These are phyloP conservation scores for western clawed frog (Xenopus tropicalis) DNA, from an alignment of 2,113 vertebrate species.

Conservation along the genomic window DNA sequence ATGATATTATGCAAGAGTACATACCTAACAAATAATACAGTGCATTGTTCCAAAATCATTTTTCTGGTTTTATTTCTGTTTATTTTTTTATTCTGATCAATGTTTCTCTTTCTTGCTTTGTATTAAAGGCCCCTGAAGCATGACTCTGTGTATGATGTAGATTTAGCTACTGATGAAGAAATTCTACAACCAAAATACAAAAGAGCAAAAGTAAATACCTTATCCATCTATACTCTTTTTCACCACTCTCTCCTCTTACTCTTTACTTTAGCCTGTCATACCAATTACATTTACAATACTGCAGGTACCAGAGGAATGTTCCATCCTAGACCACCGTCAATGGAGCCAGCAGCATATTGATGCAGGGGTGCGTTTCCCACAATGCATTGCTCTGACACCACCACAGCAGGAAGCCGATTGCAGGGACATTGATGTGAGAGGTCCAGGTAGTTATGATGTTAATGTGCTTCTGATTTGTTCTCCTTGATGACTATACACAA, in stretches of 20 bases:
- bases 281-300: background rate
- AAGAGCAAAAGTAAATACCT: constrained; percentile 47
- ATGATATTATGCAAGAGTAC: no score
- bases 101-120: no score
- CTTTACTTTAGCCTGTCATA: no score
- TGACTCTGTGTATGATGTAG: constrained; percentile 69
- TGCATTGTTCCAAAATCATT: no score
- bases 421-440: constrained; percentile 45
- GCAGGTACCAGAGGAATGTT: constrained; percentile 52
- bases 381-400: constrained; percentile 52
- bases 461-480: no score
- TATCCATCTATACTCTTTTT: background rate
- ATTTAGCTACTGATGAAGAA: constrained; percentile 74
- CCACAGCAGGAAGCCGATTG: constrained; percentile 53
- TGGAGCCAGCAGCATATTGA: constrained; percentile 68
- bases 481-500: no score
- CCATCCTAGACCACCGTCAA: constrained; percentile 68
- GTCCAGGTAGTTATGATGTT: constrained; percentile 52
- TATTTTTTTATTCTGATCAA: no score
- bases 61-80: no score
- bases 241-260: background rate
- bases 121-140: constrained; percentile 65
- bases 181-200: constrained; percentile 49
- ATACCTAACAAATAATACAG: no score
- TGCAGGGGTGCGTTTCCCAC: constrained; percentile 42